Conservation (phyloP, 2,888 invertebrate species). For the Epinotia ramella region DNA sequence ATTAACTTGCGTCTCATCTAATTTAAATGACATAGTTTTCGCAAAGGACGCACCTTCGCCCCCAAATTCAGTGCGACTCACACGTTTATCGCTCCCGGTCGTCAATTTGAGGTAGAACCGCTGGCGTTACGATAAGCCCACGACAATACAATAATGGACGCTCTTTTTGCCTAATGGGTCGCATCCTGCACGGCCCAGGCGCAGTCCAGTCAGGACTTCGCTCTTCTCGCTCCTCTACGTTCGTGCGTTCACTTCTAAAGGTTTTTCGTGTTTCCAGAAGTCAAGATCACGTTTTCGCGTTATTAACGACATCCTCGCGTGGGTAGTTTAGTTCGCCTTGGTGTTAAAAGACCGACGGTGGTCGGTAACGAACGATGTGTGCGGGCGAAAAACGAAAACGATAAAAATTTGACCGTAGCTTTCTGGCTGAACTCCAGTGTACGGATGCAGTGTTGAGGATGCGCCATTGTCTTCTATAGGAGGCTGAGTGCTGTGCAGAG, state of each 20-base stretch:
- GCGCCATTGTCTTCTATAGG: slow-evolving; percentile 63
- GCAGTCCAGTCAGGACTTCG: slow-evolving; percentile 80
- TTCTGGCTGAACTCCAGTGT: slow-evolving; percentile 45
- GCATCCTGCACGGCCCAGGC: slow-evolving; percentile 77
- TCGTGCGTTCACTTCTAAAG: slow-evolving; percentile 51
- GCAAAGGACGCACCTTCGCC: slow-evolving; percentile 37
- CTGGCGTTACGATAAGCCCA: slow-evolving; percentile 78
- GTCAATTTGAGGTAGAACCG: slow-evolving; percentile 68
- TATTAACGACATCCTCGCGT: slow-evolving; percentile 68
- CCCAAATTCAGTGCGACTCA: slow-evolving; percentile 58
- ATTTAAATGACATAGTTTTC: slow-evolving; percentile 26
- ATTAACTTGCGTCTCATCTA: not conserved
- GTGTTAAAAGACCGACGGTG: slow-evolving; percentile 49
- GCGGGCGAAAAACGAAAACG: slow-evolving; percentile 54
- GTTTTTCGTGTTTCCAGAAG: slow-evolving; percentile 51
- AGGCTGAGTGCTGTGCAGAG: slow-evolving; percentile 62
- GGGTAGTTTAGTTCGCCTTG: slow-evolving; percentile 53
- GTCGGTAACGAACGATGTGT: slow-evolving; percentile 65
- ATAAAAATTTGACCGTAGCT: slow-evolving; percentile 46
- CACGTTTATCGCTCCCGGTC: slow-evolving; percentile 65
- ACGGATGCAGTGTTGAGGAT: slow-evolving; percentile 79
- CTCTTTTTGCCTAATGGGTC: slow-evolving; percentile 78
- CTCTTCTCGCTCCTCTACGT: slow-evolving; percentile 64
- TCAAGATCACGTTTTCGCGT: slow-evolving; percentile 52
- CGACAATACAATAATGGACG: slow-evolving; percentile 84